phyloP scores from a whole-genome alignment of 2,113 vertebrate species.

The Nannobrachium achirus region DNA sequence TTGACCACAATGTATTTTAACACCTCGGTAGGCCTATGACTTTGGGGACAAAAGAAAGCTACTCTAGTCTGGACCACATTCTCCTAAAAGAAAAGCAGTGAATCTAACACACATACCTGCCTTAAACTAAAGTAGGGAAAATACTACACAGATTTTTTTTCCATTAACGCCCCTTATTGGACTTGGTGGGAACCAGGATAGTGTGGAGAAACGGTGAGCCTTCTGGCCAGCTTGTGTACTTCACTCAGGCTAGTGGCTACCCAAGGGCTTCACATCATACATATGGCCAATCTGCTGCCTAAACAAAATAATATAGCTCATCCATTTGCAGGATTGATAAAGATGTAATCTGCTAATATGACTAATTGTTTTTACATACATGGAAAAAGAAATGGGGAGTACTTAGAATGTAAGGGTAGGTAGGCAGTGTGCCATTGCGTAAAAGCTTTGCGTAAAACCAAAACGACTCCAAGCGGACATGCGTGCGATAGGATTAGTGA shows the following conservation, averaged over 20 bases:
- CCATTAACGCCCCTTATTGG: slow-evolving; percentile 69
- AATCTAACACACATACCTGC: slow-evolving; percentile 63
- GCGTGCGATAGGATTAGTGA: not conserved
- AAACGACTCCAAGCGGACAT: slow-evolving; percentile 8
- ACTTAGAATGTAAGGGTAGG: too few species aligned
- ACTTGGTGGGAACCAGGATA: slow-evolving; percentile 67
- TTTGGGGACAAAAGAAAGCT: slow-evolving; percentile 30
- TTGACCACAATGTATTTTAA: not conserved
- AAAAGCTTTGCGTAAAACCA: slow-evolving; percentile 46
- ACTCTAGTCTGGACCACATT: slow-evolving; percentile 1
- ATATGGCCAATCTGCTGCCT: too few species aligned
- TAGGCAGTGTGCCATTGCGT: slow-evolving; percentile 32
- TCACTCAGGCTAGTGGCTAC: slow-evolving; percentile 17
- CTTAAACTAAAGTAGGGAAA: slow-evolving; percentile 59
- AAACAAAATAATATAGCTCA: too few species aligned
- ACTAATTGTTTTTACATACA: too few species aligned
- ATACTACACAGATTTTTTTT: slow-evolving; percentile 55
- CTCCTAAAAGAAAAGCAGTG: slow-evolving; percentile 29
- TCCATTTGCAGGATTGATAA: too few species aligned
- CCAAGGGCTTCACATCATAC: too few species aligned
- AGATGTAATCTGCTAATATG: too few species aligned
- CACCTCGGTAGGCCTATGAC: slow-evolving; percentile 6
- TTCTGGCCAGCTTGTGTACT: slow-evolving; percentile 58
- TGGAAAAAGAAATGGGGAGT: too few species aligned
- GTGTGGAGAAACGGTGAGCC: slow-evolving; percentile 77